Percentiles rank a stretch among this genome's conserved stretches.
phyloP scores from a whole-genome alignment of 2,797 vertebrate species.

The Acipenser oxyrinchus region DNA sequence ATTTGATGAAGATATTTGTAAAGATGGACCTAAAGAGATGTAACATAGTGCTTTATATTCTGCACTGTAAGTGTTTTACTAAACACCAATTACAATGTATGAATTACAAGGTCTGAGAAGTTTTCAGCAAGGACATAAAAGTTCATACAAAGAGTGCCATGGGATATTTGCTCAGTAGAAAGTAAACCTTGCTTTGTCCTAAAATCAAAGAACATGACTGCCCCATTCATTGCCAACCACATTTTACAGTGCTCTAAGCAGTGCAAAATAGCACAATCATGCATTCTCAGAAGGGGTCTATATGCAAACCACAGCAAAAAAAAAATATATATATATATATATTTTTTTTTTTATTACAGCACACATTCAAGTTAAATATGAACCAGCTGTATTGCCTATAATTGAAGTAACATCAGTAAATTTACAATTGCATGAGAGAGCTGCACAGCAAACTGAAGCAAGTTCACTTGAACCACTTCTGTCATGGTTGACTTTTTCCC shows the following conservation, averaged over 20 bases:
- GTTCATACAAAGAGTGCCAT: not conserved
- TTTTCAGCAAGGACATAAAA: not conserved
- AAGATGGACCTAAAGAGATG: too few species aligned
- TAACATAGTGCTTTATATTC: too few species aligned
- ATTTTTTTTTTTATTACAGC: not conserved
- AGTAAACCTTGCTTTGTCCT: not conserved
- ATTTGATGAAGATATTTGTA: too few species aligned
- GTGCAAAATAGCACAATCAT: not conserved
- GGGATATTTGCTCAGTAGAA: not conserved
- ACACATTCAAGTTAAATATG: slow-evolving; percentile 10
- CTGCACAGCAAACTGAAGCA: slow-evolving; percentile 11
- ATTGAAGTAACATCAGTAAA: slow-evolving; percentile 13
- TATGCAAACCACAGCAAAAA: not conserved
- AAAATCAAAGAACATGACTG: not conserved
- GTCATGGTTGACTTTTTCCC: slow-evolving; percentile 11
- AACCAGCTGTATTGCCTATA: slow-evolving; percentile 6
- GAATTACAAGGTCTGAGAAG: too few species aligned
- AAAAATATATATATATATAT: slow-evolving; percentile 2
- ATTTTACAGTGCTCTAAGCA: not conserved
- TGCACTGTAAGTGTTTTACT: too few species aligned
- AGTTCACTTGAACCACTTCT: slow-evolving; percentile 10
- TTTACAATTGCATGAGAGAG: slow-evolving; percentile 15
- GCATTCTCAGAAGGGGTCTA: not conserved
- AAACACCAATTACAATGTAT: too few species aligned
- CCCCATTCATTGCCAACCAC: not conserved